Conservation (phyloP, 1,140 invertebrate genomes). For the Lordiphosa clarofinis region DNA sequence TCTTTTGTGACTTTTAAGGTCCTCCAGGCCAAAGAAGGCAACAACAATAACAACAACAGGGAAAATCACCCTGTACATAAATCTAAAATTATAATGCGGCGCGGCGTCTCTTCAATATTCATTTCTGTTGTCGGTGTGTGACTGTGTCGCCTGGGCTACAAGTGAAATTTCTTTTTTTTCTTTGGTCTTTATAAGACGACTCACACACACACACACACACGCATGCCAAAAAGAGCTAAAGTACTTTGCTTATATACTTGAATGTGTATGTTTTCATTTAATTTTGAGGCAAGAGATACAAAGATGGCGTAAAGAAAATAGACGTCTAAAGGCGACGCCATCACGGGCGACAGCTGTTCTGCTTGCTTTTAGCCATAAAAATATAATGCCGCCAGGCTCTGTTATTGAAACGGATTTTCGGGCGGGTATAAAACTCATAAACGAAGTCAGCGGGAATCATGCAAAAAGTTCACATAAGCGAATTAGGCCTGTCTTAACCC, state of each 20-base stretch:
- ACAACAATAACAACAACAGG: not conserved
- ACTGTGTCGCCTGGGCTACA: constrained; percentile 42
- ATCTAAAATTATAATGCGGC: constrained; percentile 67
- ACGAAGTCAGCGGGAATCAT: constrained; percentile 6
- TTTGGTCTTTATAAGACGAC: too few relatives aligned
- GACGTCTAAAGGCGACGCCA: constrained; percentile 22
- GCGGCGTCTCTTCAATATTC: constrained; percentile 48
- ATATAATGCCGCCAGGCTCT: constrained; percentile 64
- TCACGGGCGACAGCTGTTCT: constrained; percentile 69
- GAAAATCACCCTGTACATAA: constrained; percentile 64
- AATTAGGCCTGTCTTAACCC: constrained; percentile 4
- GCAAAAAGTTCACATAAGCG: constrained; percentile 34
- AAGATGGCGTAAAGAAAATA: constrained; percentile 59
- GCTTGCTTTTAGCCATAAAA: constrained; percentile 49
- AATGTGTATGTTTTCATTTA: constrained; percentile 72
- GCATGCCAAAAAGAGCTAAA: constrained; percentile 52
- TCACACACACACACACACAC: constrained; percentile 18
- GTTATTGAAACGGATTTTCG: constrained; percentile 54
- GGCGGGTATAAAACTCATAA: constrained; percentile 22
- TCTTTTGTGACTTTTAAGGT: too few relatives aligned
- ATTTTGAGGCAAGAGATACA: constrained; percentile 64
- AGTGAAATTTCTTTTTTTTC: constrained; percentile 33
- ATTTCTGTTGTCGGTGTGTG: constrained; percentile 10
- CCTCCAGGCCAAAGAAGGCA: not conserved
- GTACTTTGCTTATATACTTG: constrained; percentile 45